These are phyloP conservation scores for Channa striata DNA, from an alignment of 2,797 vertebrate genomes.

Conservation along the genomic window DNA sequence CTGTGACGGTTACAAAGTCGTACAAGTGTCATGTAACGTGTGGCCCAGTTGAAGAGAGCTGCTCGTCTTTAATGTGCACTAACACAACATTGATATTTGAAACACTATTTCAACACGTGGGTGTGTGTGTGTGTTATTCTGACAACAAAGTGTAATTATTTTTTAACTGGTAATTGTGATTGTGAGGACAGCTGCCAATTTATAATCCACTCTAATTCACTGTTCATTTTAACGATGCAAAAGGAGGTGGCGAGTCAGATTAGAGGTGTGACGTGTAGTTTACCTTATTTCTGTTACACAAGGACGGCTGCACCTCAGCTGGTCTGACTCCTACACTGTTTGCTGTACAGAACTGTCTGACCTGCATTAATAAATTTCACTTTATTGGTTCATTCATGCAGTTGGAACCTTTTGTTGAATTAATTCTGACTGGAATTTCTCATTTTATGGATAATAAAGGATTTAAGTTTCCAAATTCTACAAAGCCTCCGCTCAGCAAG, in stretches of 20 bases:
- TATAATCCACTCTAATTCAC: conserved; percentile 50
- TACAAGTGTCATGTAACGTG: conserved; percentile 37
- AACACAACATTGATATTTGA: conserved; percentile 67
- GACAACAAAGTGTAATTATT: conserved; percentile 57
- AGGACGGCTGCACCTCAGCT: conserved; percentile 35
- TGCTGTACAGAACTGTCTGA: conserved; percentile 75
- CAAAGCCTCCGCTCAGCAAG: no score
- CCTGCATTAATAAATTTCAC: conserved; percentile 78
- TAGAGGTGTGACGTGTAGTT: conserved; percentile 76
- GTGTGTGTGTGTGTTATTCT: conserved; percentile 49
- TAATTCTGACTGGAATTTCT: not conserved
- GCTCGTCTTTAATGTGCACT: conserved; percentile 64
- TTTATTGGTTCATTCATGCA: conserved; percentile 59
- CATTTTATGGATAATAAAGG: not conserved
- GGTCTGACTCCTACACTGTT: conserved; percentile 53
- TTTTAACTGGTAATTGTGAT: conserved; percentile 56
- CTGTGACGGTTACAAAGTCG: conserved; percentile 24
- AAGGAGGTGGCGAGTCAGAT: conserved; percentile 47
- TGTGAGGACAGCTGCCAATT: conserved; percentile 65
- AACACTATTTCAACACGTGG: conserved; percentile 71
- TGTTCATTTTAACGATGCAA: conserved; percentile 35
- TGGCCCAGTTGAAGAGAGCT: conserved; percentile 38
- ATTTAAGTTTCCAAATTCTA: not conserved
- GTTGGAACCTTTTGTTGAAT: conserved; percentile 25
- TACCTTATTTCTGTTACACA: conserved; percentile 46